A percentile compares a stretch with the other conserved stretches of the same genome.
Conservation (phyloP, 1,140 invertebrate species). For the Aethina tumida region DNA sequence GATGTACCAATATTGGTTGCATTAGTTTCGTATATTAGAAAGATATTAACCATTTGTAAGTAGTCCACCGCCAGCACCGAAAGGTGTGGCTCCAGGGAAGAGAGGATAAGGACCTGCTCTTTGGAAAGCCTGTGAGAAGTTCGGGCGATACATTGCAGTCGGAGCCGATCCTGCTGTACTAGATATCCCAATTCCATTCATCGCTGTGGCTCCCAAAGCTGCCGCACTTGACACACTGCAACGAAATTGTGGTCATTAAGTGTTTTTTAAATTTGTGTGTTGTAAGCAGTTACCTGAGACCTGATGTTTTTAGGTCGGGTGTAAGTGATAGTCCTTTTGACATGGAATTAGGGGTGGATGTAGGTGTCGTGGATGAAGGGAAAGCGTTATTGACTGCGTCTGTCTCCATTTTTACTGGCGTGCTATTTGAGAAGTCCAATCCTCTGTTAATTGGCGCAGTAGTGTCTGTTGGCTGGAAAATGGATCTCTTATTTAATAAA, state of each 20-base stretch:
- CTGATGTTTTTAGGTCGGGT: slow-evolving; percentile 26
- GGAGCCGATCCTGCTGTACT: slow-evolving; percentile 47
- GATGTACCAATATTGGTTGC: too few species aligned
- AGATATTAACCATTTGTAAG: slow-evolving; percentile 28
- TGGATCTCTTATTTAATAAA: not conserved
- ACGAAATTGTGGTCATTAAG: slow-evolving; percentile 16
- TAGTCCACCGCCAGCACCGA: slow-evolving; percentile 25
- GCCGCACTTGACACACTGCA: slow-evolving; percentile 22
- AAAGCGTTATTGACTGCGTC: slow-evolving; percentile 24
- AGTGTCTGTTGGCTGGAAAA: slow-evolving; percentile 31
- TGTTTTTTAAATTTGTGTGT: not conserved
- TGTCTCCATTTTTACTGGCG: slow-evolving; percentile 29
- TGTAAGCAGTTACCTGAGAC: slow-evolving; percentile 22
- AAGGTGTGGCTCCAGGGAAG: slow-evolving; percentile 31
- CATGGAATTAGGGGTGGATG: slow-evolving; percentile 31
- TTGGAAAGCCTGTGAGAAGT: slow-evolving; percentile 60
- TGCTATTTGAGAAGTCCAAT: slow-evolving; percentile 28
- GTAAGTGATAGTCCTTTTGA: slow-evolving; percentile 28
- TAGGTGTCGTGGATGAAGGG: slow-evolving; percentile 30
- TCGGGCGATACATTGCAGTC: slow-evolving; percentile 57
- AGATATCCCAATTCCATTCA: slow-evolving; percentile 42
- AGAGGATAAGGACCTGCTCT: slow-evolving; percentile 34
- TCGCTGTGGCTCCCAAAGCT: slow-evolving; percentile 30
- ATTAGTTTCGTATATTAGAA: not conserved
- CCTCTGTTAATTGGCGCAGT: slow-evolving; percentile 29